A percentile compares a stretch with the other conserved stretches of the same genome.
Conservation (phyloP, 2,888 invertebrate species). For the Caenorhabditis wallacei region DNA sequence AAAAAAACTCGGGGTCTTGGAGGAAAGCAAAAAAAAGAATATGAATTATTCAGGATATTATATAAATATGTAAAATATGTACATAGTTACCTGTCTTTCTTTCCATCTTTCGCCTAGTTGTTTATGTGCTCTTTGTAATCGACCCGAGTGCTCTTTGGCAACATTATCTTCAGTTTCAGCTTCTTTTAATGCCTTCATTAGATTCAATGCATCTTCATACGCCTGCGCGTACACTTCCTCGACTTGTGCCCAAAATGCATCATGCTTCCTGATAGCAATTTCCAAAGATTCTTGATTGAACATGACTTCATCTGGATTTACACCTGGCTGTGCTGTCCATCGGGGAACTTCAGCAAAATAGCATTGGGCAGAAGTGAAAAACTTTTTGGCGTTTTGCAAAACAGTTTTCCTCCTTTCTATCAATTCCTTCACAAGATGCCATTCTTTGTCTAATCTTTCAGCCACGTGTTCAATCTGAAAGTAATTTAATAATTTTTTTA, state of each 20-base stretch:
- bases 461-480: constrained; percentile 61
- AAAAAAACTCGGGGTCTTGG: no score
- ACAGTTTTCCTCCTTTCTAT: constrained; percentile 32
- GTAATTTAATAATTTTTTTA: neutral
- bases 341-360: constrained; percentile 71
- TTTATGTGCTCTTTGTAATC: constrained; percentile 67
- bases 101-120: constrained; percentile 68
- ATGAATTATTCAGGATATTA: neutral
- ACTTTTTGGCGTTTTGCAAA: constrained; percentile 39
- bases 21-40: neutral
- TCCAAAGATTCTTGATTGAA: constrained; percentile 67
- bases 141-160: constrained; percentile 48
- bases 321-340: constrained; percentile 75
- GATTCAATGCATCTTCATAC: constrained; percentile 51
- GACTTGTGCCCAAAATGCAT: constrained; percentile 60
- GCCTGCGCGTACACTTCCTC: constrained; percentile 70
- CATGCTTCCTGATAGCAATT: constrained; percentile 66
- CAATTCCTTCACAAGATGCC: constrained; percentile 64
- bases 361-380: constrained; percentile 60
- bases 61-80: no score
- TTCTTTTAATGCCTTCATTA: constrained; percentile 64
- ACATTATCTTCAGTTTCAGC: constrained; percentile 61
- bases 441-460: constrained; percentile 68
- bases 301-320: constrained; percentile 70
- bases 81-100: constrained; percentile 58